phyloP scores from a whole-genome alignment of 2,113 vertebrate species.

The Hippocampus guttulatus region DNA sequence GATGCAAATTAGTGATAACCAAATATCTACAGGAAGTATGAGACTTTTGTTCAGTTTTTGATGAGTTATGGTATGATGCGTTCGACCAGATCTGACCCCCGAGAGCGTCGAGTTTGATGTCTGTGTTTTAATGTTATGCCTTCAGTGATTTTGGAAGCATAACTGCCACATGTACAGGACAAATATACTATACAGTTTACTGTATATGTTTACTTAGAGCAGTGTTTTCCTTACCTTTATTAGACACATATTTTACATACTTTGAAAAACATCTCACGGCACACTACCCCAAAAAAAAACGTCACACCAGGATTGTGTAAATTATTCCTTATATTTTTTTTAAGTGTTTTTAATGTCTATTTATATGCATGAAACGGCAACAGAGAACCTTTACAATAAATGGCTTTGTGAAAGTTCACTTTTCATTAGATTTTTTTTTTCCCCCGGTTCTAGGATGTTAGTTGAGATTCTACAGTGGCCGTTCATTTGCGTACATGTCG shows the following conservation, averaged over 20 bases:
- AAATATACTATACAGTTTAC: conserved; percentile 26
- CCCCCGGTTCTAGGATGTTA: conserved; percentile 49
- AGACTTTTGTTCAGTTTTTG: no score
- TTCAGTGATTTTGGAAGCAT: conserved; percentile 25
- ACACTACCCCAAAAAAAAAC: no score
- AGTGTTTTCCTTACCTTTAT: neutral
- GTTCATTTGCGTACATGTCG: conserved; percentile 38
- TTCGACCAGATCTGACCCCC: no score
- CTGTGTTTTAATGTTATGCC: neutral
- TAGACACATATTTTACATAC: no score
- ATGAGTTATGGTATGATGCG: neutral
- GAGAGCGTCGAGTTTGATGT: neutral
- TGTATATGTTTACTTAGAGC: conserved; percentile 55
- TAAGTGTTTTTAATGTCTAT: conserved; percentile 34
- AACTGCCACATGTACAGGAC: conserved; percentile 64
- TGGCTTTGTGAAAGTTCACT: conserved; percentile 16
- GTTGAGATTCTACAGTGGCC: conserved; percentile 38
- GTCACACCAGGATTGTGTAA: conserved; percentile 24
- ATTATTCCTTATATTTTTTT: conserved; percentile 42
- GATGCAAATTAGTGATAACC: no score
- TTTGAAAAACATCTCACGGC: no score
- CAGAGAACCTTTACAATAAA: conserved; percentile 49
- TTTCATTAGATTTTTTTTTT: conserved; percentile 9
- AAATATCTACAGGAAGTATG: no score
- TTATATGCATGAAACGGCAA: conserved; percentile 39